A percentile compares a stretch with the other conserved stretches of the same genome.
phyloP scores from a whole-genome alignment of 2,797 vertebrate genomes.

The Anas capensis region DNA sequence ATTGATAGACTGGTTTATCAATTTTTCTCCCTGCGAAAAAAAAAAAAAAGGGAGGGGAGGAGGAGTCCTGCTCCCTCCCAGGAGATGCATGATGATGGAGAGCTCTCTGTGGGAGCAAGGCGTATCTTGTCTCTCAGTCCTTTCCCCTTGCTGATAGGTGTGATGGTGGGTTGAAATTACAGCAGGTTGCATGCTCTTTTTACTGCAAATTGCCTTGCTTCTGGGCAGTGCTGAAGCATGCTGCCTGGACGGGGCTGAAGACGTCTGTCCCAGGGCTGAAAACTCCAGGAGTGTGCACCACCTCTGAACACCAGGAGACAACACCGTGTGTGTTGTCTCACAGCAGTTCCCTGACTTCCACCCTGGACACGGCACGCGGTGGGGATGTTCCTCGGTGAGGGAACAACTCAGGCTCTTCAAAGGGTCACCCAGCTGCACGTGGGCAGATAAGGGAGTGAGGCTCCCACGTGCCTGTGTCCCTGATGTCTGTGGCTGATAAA shows the following conservation, averaged over 20 bases:
- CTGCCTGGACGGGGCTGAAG: neutral
- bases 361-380: neutral
- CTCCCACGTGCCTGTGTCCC: neutral
- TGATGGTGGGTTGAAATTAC: neutral
- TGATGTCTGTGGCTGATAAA: neutral
- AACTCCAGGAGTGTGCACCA: neutral
- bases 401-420: neutral
- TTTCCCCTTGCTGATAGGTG: neutral
- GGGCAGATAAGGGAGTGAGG: neutral
- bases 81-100: neutral
- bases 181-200: neutral
- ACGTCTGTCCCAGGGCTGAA: neutral
- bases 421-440: neutral
- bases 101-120: neutral
- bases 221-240: neutral
- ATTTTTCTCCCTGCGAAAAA: neutral
- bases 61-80: neutral
- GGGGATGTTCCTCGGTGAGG: neutral
- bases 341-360: neutral
- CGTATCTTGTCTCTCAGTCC: neutral
- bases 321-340: rapidly evolving
- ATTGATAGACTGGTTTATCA: neutral
- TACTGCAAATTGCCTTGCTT: neutral
- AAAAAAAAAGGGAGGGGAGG: neutral
- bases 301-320: neutral